Percentiles rank a stretch among this genome's conserved stretches.
Evolutionary conservation across 1,140 invertebrate genomes (phyloP).

Genomic region (Anadara kagoshimensis): DNA sequence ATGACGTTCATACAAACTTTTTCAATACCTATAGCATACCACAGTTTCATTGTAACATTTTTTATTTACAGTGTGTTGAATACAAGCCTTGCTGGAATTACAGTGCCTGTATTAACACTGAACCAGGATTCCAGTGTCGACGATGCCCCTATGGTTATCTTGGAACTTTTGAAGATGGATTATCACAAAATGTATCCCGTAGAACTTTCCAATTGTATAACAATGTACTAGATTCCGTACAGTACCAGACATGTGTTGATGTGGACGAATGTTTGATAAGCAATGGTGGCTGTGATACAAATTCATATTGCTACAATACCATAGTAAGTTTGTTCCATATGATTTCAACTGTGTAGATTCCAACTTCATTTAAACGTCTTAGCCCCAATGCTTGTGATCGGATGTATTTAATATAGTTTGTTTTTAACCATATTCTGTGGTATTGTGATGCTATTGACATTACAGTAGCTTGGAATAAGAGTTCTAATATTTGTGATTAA

Average conservation of each 20-base stretch:
- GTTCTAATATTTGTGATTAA: too few species aligned
- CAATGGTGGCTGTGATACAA: slow-evolving; percentile 52
- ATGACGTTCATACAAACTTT: too few species aligned
- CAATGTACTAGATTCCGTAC: slow-evolving; percentile 5
- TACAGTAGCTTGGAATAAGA: too few species aligned
- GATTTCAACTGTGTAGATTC: too few species aligned
- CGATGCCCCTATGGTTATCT: slow-evolving; percentile 45
- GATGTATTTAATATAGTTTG: too few species aligned
- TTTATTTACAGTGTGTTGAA: slow-evolving; percentile 40
- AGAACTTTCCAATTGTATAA: slow-evolving; percentile 34
- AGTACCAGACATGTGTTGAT: slow-evolving; percentile 45
- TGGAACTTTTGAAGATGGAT: slow-evolving; percentile 51
- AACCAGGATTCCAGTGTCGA: slow-evolving; percentile 51
- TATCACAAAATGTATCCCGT: slow-evolving; percentile 28
- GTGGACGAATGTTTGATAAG: slow-evolving; percentile 45
- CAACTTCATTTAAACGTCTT: too few species aligned
- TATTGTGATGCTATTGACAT: too few species aligned
- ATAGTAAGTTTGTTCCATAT: slow-evolving; percentile 46
- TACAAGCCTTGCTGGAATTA: slow-evolving; percentile 48
- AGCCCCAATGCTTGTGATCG: too few species aligned
- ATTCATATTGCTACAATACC: slow-evolving; percentile 48
- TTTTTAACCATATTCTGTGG: too few species aligned
- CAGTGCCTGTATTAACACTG: slow-evolving; percentile 48
- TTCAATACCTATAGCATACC: background rate
- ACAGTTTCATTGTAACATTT: background rate